phyloP scores from a whole-genome alignment of 2,888 invertebrate species.

The Epinotia demarniana region DNA sequence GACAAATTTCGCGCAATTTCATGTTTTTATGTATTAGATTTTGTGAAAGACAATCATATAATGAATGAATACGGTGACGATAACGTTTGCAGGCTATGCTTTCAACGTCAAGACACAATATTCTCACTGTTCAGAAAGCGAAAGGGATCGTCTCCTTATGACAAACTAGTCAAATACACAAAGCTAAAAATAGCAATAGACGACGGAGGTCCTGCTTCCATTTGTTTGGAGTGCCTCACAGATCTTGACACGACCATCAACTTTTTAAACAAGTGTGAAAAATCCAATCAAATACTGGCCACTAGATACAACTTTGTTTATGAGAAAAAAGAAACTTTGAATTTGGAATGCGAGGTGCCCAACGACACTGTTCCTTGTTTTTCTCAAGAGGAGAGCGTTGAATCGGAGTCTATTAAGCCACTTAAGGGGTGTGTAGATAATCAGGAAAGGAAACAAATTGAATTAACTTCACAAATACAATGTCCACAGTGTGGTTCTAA shows the following conservation, averaged over 20 bases:
- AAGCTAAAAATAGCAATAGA: conserved; percentile 56
- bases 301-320: conserved; percentile 1
- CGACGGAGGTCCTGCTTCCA: conserved; percentile 60
- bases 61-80: conserved; percentile 50
- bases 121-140: conserved; percentile 59
- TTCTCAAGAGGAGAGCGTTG: conserved; percentile 39
- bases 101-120: conserved; percentile 56
- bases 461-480: conserved; percentile 21
- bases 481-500: conserved; percentile 59
- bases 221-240: conserved; percentile 62
- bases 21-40: background rate
- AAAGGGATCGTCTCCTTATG: conserved; percentile 57
- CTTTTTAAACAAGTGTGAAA: conserved; percentile 64
- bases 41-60: conserved; percentile 6
- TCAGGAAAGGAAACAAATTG: conserved; percentile 1
- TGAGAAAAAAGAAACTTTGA: conserved; percentile 30
- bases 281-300: conserved; percentile 54
- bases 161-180: conserved; percentile 59
- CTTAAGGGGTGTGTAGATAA: conserved; percentile 20
- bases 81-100: conserved; percentile 64
- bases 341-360: conserved; percentile 29
- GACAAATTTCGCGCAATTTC: conserved; percentile 40
- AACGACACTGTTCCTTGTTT: conserved; percentile 19
- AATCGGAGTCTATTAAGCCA: conserved; percentile 18
- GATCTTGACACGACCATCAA: conserved; percentile 62